These are phyloP conservation scores for Philhelius pedissequus DNA, from an alignment of 2,888 invertebrate species.

Conservation along the genomic window DNA sequence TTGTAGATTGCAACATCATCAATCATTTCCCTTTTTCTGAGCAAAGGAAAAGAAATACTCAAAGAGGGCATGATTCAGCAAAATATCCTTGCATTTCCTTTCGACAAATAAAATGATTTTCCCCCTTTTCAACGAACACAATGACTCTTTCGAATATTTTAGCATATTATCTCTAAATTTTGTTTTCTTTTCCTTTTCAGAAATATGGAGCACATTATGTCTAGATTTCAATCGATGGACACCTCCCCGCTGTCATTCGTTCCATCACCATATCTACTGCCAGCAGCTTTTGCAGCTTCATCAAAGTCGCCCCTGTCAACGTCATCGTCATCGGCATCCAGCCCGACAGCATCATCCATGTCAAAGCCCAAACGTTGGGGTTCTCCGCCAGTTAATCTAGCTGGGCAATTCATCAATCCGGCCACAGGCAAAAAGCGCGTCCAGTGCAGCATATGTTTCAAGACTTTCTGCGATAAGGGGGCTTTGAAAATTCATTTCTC, in stretches of 20 bases:
- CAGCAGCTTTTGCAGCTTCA: conserved; percentile 67
- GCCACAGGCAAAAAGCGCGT: conserved; percentile 97
- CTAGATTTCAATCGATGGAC: conserved; percentile 70
- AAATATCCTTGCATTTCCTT: not conserved
- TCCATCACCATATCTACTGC: conserved; percentile 78
- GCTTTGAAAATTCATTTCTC: conserved; percentile 99
- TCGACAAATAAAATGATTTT: not conserved
- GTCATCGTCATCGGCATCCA: conserved; percentile 73
- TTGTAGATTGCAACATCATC: conserved; percentile 32
- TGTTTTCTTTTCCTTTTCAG: conserved; percentile 25
- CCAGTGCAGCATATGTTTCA: conserved; percentile 97
- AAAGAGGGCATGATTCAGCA: conserved; percentile 38
- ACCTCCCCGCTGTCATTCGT: conserved; percentile 72
- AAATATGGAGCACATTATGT: conserved; percentile 77
- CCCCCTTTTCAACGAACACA: conserved; percentile 12
- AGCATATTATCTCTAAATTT: conserved; percentile 37
- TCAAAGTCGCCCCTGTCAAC: conserved; percentile 65
- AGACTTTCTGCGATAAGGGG: conserved; percentile 99
- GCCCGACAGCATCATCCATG: conserved; percentile 71
- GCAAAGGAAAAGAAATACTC: not conserved
- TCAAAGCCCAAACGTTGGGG: conserved; percentile 82
- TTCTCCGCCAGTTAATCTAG: conserved; percentile 87
- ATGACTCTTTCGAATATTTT: conserved; percentile 35
- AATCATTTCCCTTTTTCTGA: conserved; percentile 24
- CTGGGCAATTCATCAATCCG: conserved; percentile 93